Base-by-base conservation (phyloP, 2,888 invertebrate species). In the Acanthosepion lycidas region DNA sequence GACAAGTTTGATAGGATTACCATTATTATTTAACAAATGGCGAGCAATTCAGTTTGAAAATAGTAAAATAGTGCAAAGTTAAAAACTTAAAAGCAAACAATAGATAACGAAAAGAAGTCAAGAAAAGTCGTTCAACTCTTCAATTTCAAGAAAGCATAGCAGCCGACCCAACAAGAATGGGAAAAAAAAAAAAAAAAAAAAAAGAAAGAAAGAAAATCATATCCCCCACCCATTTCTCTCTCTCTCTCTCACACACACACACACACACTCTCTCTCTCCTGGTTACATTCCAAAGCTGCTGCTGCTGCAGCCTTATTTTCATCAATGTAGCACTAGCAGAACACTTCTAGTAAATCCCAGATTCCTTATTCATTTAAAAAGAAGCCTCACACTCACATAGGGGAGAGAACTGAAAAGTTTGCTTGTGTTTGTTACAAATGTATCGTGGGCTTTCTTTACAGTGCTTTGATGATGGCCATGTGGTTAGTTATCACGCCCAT, bases 251-350 rank as follows among this genome's bases (percentile, higher is more conserved):
- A 33, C 64, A 64, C 20, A 59, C 59, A 59, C 59, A 59, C 59
- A 23, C 59, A 23, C 18, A 23, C 59, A 59, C 42, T 8, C 28
- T 28, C 64, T 28, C 26, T 5, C 51, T 55, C 23, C 59, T 78
- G 78, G 33, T 78, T 33, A 78, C 78, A 78, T 78, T 78, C 78
- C 78, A 78, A 78, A 78, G 78, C 78, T 78, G 78, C 78, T 78
- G 78, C 78, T 78, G 15, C 6, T 78, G 78, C 78, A 78, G 18
- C 9, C 12, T 64, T 26, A 26, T 64, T 64, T 28, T n/a, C 78
- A 78, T 78, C n/a, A 78, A 78, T 78, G 78, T n/a, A 78, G 78
- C 78, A 78, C n/a, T 78, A 78, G n/a, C n/a, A 33, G n/a, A 78
- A 78, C 15, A 78, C n/a, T n/a, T 33, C 15, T 78, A 12, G 78